Evolutionary conservation across 2,888 invertebrate genomes (phyloP).

Genomic region (Diarsia rubi): DNA sequence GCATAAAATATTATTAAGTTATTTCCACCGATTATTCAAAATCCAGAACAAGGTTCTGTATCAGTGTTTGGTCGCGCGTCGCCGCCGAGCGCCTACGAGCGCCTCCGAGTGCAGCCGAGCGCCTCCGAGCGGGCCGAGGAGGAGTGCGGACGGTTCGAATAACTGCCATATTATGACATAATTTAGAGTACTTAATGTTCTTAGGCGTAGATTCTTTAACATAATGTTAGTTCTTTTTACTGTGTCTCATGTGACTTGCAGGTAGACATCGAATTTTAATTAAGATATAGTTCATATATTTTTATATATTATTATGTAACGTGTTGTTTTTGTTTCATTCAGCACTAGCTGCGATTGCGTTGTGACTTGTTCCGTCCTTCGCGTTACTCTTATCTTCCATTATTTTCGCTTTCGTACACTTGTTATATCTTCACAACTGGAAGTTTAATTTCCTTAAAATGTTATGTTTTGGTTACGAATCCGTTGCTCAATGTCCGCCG

Average conservation of each 20-base stretch:
- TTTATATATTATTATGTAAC: conserved; percentile 66
- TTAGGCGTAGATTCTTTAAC: conserved; percentile 86
- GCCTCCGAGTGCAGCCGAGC: conserved; percentile 53
- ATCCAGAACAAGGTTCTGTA: conserved; percentile 87
- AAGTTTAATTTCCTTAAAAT: conserved; percentile 77
- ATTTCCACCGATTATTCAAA: conserved; percentile 89
- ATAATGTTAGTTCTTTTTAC: conserved; percentile 81
- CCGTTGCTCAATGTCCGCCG: conserved; percentile 88
- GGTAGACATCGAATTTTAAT: conserved; percentile 86
- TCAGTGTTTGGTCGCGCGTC: conserved; percentile 67
- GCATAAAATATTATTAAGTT: conserved; percentile 73
- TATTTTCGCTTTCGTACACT: conserved; percentile 80
- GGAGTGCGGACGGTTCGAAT: conserved; percentile 89
- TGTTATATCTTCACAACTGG: conserved; percentile 86
- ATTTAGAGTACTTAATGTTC: conserved; percentile 86
- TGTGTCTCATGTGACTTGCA: conserved; percentile 85
- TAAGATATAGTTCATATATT: conserved; percentile 76
- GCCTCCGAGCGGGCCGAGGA: conserved; percentile 79
- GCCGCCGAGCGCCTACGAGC: conserved; percentile 60
- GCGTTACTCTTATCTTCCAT: conserved; percentile 75
- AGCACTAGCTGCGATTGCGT: conserved; percentile 75
- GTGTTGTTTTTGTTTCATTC: conserved; percentile 79
- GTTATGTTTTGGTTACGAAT: conserved; percentile 79
- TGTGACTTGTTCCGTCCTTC: conserved; percentile 74
- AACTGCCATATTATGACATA: conserved; percentile 91